Percentiles rank a stretch among this genome's conserved stretches.
These are phyloP conservation scores for Clepsis dumicolana DNA, from an alignment of 2,888 invertebrate species.

Conservation along the genomic window DNA sequence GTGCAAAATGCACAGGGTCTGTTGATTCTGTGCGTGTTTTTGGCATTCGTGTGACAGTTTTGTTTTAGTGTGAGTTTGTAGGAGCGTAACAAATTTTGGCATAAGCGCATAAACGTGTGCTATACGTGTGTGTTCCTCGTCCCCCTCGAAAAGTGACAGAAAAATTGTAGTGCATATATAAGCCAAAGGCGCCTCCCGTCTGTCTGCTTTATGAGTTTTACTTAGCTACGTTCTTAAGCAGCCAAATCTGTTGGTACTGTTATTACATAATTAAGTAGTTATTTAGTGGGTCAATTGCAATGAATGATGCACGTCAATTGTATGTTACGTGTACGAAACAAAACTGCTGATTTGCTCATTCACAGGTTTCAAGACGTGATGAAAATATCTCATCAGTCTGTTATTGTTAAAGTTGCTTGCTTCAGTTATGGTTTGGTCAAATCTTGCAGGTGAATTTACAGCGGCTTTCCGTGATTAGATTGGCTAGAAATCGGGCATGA, in stretches of 20 bases:
- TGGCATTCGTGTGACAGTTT: no score
- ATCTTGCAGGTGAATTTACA: not conserved
- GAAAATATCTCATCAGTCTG: no score
- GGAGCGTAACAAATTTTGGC: no score
- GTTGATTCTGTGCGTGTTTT: no score
- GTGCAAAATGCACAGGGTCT: no score
- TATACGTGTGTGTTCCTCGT: no score
- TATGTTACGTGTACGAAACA: not conserved
- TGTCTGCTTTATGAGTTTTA: not conserved
- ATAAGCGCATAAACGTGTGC: no score
- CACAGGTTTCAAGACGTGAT: not conserved
- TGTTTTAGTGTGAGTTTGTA: no score
- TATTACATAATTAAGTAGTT: not conserved
- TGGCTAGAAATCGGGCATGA: not conserved
- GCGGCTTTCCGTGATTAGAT: not conserved
- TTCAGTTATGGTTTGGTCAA: not conserved
- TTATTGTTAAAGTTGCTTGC: not conserved
- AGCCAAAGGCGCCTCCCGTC: no score
- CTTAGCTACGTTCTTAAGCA: not conserved
- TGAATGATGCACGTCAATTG: not conserved
- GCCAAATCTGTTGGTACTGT: not conserved
- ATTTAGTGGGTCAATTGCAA: not conserved
- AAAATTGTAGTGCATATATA: no score
- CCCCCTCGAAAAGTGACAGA: no score
- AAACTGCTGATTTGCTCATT: not conserved